phyloP scores from a whole-genome alignment of 2,888 invertebrate genomes.

The Idaea biselata region DNA sequence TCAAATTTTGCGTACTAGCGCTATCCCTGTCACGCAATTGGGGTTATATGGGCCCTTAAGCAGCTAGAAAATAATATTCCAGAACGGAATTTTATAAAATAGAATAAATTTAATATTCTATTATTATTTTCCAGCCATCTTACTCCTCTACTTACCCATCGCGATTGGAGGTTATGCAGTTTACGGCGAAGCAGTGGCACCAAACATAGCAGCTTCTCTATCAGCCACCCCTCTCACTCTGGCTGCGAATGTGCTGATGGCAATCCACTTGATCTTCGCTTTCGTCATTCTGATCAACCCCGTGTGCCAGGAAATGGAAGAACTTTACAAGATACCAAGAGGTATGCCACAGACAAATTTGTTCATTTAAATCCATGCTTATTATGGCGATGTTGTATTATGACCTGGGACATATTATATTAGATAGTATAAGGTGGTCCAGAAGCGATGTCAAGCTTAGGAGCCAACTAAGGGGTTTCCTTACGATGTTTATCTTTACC shows the following conservation, averaged over 20 bases:
- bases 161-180: conserved; percentile 82
- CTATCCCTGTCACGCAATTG: no score
- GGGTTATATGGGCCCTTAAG: no score
- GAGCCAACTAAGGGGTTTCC: neutral
- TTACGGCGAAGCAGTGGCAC: conserved; percentile 80
- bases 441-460: no score
- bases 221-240: conserved; percentile 76
- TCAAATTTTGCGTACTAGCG: no score
- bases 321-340: conserved; percentile 81
- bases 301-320: conserved; percentile 85
- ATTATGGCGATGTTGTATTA: no score
- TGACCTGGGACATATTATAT: no score
- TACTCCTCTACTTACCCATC: conserved; percentile 81
- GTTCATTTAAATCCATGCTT: no score
- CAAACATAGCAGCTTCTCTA: conserved; percentile 82
- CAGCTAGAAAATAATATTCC: no score
- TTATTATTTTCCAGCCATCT: conserved; percentile 66
- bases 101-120: no score
- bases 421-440: no score
- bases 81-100: no score
- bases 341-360: conserved; percentile 56
- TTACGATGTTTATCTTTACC: neutral
- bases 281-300: conserved; percentile 87
- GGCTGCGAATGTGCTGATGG: conserved; percentile 82
- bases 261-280: conserved; percentile 83